A percentile compares a stretch with the other conserved stretches of the same genome.
These are phyloP conservation scores for Aspiorhynchus laticeps DNA, from an alignment of 2,113 vertebrate species.

Conservation along the genomic window DNA sequence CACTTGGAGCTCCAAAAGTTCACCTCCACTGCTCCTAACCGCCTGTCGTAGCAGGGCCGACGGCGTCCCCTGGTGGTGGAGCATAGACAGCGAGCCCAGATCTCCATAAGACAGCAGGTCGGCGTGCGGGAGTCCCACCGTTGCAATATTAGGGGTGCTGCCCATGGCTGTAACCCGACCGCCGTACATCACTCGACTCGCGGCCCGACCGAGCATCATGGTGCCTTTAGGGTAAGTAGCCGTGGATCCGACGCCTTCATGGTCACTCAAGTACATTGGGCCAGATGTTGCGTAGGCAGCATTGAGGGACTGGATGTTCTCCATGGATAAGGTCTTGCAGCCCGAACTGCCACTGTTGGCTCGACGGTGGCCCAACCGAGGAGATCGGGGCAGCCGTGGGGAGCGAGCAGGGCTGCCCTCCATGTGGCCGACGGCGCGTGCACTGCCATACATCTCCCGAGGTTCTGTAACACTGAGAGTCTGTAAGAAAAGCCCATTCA, in stretches of 20 bases:
- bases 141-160: conserved; percentile 97
- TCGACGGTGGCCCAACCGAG: conserved; percentile 92
- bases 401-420: conserved; percentile 96
- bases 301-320: conserved; percentile 99
- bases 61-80: conserved; percentile 90
- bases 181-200: conserved; percentile 92
- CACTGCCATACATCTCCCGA: conserved; percentile 93
- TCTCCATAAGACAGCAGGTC: conserved; percentile 94
- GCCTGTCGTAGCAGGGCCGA: conserved; percentile 89
- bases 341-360: conserved; percentile 87
- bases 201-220: conserved; percentile 96
- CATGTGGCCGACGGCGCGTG: conserved; percentile 92
- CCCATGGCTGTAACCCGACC: conserved; percentile 97
- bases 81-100: conserved; percentile 88
- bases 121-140: conserved; percentile 90
- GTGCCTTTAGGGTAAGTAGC: conserved; percentile 94
- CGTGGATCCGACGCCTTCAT: conserved; percentile 93
- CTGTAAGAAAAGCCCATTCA: conserved; percentile 70
- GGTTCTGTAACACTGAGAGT: conserved; percentile 70
- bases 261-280: conserved; percentile 98
- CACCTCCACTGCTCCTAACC: conserved; percentile 85
- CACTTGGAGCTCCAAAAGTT: conserved; percentile 91
- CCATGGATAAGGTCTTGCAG: conserved; percentile 97
- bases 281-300: conserved; percentile 98
- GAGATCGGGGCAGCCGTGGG: conserved; percentile 94